Evolutionary conservation across 2,797 vertebrate species (phyloP), one percentile per base, ranked within the genome.

Genomic region (Momotus momota): DNA sequence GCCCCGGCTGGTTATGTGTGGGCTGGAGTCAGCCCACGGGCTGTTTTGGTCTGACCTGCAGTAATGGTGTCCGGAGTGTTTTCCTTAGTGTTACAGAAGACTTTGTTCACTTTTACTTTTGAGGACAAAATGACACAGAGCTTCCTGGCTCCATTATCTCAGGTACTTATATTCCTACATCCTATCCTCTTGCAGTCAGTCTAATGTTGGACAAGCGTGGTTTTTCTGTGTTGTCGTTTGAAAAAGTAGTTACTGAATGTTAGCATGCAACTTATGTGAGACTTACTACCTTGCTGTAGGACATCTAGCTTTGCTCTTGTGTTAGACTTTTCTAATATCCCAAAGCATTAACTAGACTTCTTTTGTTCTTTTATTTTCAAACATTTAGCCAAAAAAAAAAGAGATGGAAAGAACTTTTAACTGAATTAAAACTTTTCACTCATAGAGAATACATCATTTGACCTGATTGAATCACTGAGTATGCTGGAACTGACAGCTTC

Each of bases 291-390:
- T 94, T 90, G 85, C 62, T 94, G 31, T 77, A 74, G 75, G 82
- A 94, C 52, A 51, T 78, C 20, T 80, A 91, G 72, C 82, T 97
- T 96, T 22, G 3, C 82, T 83, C 81, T 96, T 94, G 54, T 85
- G 66, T 95, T 92, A 95, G 16, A 57, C 91, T 95, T 64, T 96
- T 94, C 84, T 81, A 89, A 81, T 91, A 95, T 82, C 52, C 17
- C 19, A 60, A 43, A 57, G 10, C 13, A 62, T 81, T 84, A 75
- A n/a, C 14, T 17, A 48, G 35, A 40, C 12, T 73, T 61, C 35
- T 35, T 83, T 43, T 27, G 12, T 54, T 82, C 8, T 69, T 45
- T 35, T 27, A 26, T 12, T 38, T 71, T 49, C 9, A 79, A 83
- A 41, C 12, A 29, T 48, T 71, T 71, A 40, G 31, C 31, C 46